phyloP scores from a whole-genome alignment of 2,113 vertebrate species.

The Vicugna pacos region DNA sequence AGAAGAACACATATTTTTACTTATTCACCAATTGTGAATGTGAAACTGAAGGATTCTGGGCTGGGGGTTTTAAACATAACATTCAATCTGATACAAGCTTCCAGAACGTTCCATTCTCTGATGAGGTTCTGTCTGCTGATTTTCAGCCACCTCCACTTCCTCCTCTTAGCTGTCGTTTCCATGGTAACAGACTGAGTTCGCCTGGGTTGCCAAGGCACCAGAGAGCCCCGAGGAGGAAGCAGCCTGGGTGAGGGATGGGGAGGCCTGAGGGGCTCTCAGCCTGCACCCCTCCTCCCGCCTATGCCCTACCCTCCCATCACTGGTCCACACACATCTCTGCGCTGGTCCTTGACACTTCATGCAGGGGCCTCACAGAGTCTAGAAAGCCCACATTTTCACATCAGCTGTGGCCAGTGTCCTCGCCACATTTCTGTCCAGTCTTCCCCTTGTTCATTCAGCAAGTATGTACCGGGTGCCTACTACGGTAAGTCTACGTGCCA shows the following conservation, averaged over 20 bases:
- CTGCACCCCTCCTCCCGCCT: neutral
- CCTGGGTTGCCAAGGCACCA: slow-evolving; percentile 64
- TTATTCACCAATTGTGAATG: neutral
- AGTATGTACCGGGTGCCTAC: neutral
- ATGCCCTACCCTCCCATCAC: neutral
- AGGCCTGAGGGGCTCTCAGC: neutral
- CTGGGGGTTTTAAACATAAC: neutral
- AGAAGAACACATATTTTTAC: neutral
- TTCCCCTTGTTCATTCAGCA: neutral
- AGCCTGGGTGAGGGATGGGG: neutral
- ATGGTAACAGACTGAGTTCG: slow-evolving; percentile 7
- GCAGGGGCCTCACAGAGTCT: no score
- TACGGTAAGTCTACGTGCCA: rapidly evolving
- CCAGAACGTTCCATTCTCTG: neutral
- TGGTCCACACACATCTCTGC: rapidly evolving
- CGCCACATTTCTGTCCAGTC: neutral
- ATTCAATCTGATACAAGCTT: neutral
- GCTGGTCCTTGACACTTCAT: neutral
- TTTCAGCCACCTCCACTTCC: neutral
- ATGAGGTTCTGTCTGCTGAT: neutral
- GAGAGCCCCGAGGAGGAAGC: neutral
- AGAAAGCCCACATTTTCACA: no score
- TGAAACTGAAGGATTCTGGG: neutral
- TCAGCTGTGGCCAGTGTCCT: neutral
- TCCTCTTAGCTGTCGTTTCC: neutral